These are phyloP conservation scores for Rhabdomys pumilio DNA, from an alignment of 2,797 vertebrate genomes.

Conservation along the genomic window DNA sequence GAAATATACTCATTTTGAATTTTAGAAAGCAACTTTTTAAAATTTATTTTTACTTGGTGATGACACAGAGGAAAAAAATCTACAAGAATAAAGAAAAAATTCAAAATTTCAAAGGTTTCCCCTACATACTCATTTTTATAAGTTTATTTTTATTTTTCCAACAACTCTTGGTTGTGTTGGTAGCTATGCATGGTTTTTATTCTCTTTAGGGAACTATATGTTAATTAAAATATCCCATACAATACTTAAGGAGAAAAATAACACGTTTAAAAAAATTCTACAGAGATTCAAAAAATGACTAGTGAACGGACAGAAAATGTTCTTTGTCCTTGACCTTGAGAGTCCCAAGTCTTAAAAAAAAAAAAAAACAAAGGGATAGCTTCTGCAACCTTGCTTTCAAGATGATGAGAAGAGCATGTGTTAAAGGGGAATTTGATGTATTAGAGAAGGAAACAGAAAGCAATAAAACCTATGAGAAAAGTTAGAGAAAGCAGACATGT, in stretches of 20 bases:
- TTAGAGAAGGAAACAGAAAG: neutral
- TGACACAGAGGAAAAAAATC: neutral
- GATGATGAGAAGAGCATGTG: conserved; percentile 7
- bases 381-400: conserved; percentile 6
- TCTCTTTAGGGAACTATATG: conserved; percentile 13
- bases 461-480: conserved; percentile 19
- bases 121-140: neutral
- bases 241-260: conserved; percentile 48
- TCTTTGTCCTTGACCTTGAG: neutral
- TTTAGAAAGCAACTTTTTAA: neutral
- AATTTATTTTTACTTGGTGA: neutral
- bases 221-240: conserved; percentile 64
- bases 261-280: neutral
- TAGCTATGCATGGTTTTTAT: neutral
- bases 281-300: conserved; percentile 10
- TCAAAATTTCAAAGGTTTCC: neutral
- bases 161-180: conserved; percentile 10
- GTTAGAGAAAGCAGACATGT: neutral
- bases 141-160: conserved; percentile 49
- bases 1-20: conserved; percentile 20
- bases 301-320: neutral
- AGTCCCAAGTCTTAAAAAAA: conserved; percentile 6
- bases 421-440: conserved; percentile 18
- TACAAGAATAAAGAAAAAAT: neutral
- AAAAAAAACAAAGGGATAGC: neutral